Conservation (phyloP, 2,888 invertebrate species). For the Hirtodrosophila alboralis region DNA sequence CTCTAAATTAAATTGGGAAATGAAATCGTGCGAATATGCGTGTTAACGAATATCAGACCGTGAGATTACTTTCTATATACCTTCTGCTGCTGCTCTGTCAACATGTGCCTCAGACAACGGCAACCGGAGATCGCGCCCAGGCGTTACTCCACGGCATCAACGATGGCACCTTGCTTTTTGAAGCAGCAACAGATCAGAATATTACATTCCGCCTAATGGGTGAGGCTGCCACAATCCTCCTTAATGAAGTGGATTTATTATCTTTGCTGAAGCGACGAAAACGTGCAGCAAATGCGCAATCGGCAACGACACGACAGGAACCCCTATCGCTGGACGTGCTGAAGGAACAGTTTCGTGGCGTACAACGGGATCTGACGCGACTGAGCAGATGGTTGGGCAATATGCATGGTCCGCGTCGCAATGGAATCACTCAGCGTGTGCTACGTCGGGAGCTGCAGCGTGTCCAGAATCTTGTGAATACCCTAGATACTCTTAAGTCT, state of each 20-base stretch:
- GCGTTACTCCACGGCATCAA: constrained; percentile 35
- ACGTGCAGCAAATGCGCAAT: constrained; percentile 15
- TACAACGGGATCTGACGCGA: constrained; percentile 59
- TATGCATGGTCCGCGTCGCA: constrained; percentile 46
- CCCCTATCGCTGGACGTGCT: constrained; percentile 45
- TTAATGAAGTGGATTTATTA: constrained; percentile 89
- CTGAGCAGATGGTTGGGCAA: constrained; percentile 43
- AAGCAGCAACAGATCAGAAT: constrained; percentile 90
- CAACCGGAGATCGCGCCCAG: constrained; percentile 3
- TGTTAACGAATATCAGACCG: not conserved
- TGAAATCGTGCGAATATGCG: constrained; percentile 42
- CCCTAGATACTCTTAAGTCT: constrained; percentile 36
- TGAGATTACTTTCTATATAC: not conserved
- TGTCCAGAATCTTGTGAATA: constrained; percentile 36
- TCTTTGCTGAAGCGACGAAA: constrained; percentile 63
- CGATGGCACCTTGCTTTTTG: constrained; percentile 91
- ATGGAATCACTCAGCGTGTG: constrained; percentile 39
- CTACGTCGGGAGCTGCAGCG: constrained; percentile 63
- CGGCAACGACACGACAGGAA: constrained; percentile 14
- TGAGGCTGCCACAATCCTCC: constrained; percentile 86
- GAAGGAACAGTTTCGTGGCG: constrained; percentile 51
- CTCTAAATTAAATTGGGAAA: not conserved
- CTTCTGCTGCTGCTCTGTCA: constrained; percentile 18
- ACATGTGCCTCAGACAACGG: constrained; percentile 6
- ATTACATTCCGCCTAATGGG: constrained; percentile 90